Percentiles rank a stretch among this genome's conserved stretches.
Conservation (phyloP, 2,888 invertebrate species). For the Eurytoma adleriae region DNA sequence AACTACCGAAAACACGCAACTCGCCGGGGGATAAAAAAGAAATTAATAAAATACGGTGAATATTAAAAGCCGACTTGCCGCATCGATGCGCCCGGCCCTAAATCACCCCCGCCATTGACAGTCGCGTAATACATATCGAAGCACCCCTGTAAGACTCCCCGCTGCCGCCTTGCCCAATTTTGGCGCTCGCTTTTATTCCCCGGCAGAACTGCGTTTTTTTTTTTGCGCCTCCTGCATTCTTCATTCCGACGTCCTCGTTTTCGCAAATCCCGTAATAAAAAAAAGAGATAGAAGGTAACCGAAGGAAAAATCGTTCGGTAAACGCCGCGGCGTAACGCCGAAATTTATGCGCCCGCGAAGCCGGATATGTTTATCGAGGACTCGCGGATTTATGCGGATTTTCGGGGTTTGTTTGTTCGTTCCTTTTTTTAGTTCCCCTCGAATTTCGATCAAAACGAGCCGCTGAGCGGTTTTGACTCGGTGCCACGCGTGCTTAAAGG, state of each 20-base stretch:
- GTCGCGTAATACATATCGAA: not conserved
- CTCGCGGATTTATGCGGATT: too few relatives aligned
- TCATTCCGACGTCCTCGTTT: not conserved
- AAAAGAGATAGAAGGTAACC: not conserved
- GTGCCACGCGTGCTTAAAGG: not conserved
- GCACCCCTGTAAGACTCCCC: too few relatives aligned
- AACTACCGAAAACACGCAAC: too few relatives aligned
- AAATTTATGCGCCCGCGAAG: constrained; percentile 29
- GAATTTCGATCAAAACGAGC: not conserved
- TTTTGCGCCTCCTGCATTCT: not conserved
- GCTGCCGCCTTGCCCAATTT: too few relatives aligned
- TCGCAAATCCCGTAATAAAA: not conserved
- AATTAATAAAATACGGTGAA: constrained; percentile 29
- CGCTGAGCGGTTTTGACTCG: too few relatives aligned
- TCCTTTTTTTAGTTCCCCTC: not conserved
- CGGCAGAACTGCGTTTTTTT: not conserved
- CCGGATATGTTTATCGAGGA: too few relatives aligned
- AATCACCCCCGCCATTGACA: not conserved
- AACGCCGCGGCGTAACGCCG: constrained; percentile 15
- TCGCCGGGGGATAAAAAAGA: not conserved
- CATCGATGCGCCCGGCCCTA: not conserved
- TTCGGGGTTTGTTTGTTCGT: too few relatives aligned
- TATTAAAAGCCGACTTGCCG: constrained; percentile 21
- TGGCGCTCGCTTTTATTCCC: not conserved
- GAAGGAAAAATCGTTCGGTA: not conserved